phyloP scores from a whole-genome alignment of 2,888 invertebrate species.

The Eilema sororculum region DNA sequence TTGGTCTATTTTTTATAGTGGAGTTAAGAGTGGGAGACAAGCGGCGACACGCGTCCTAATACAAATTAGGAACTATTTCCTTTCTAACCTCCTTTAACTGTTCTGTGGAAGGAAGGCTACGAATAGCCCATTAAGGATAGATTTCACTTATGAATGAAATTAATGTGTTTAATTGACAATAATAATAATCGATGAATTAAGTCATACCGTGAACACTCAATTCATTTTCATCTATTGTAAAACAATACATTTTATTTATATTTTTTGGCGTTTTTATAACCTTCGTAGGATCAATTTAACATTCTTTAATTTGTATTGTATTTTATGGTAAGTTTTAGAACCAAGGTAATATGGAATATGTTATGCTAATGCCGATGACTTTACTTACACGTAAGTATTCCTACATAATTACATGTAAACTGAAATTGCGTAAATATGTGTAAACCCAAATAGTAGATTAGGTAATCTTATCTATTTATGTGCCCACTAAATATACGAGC shows the following conservation, averaged over 20 bases:
- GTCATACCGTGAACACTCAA: not conserved
- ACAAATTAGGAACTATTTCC: no score
- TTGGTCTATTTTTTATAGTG: no score
- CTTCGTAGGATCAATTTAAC: not conserved
- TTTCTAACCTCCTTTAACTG: no score
- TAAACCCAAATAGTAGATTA: not conserved
- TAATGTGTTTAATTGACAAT: no score
- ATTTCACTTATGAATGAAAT: not conserved
- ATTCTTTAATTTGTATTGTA: not conserved
- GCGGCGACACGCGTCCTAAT: no score
- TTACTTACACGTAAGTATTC: not conserved
- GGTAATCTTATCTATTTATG: slow-evolving; percentile 4
- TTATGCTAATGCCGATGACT: not conserved
- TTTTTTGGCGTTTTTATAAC: no score
- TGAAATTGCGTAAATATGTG: not conserved
- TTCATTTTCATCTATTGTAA: no score
- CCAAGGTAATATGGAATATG: not conserved
- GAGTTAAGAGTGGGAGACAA: no score
- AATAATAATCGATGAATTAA: no score
- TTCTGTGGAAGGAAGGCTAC: no score
- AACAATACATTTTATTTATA: no score
- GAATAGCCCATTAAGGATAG: no score
- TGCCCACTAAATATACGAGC: not conserved
- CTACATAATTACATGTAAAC: not conserved
- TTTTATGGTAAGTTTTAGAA: not conserved